Evolutionary conservation across 2,113 vertebrate genomes (phyloP).

Genomic region (Campylorhamphus procurvoides): DNA sequence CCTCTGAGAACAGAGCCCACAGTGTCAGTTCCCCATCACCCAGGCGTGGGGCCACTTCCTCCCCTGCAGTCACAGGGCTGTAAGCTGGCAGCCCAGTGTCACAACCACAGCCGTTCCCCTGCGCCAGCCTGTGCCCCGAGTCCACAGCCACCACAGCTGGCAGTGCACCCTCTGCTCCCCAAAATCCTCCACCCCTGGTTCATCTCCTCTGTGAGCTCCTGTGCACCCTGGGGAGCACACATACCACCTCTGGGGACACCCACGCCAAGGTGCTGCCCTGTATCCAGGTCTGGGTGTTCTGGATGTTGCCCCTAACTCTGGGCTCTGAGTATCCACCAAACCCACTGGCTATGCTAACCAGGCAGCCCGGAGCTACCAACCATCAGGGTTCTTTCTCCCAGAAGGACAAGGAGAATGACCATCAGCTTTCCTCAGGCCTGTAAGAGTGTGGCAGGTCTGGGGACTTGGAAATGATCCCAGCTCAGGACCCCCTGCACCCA

Average conservation of each 20-base stretch:
- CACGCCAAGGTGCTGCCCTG: neutral
- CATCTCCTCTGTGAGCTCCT: neutral
- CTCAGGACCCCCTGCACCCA: neutral
- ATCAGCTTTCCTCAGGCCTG: neutral
- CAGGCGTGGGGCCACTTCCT: neutral
- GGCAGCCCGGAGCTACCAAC: rapidly evolving
- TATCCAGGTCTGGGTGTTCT: neutral
- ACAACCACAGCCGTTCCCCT: neutral
- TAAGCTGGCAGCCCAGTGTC: neutral
- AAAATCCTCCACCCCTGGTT: neutral
- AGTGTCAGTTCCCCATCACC: conserved; percentile 43
- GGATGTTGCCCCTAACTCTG: rapidly evolving
- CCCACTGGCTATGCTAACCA: rapidly evolving
- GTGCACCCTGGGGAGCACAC: rapidly evolving
- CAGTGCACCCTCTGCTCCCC: rapidly evolving
- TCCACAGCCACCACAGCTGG: rapidly evolving
- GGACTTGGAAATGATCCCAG: neutral
- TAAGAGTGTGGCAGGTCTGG: rapidly evolving
- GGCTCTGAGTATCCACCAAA: neutral
- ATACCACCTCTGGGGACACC: neutral
- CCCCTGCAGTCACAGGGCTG: conserved; percentile 51
- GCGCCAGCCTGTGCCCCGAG: rapidly evolving
- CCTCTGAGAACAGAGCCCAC: conserved; percentile 44
- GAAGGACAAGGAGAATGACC: neutral
- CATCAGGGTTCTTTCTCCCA: neutral